Percentiles rank a stretch among this genome's conserved stretches.
phyloP scores from a whole-genome alignment of 2,888 invertebrate species.

The Rotaria macrura region DNA sequence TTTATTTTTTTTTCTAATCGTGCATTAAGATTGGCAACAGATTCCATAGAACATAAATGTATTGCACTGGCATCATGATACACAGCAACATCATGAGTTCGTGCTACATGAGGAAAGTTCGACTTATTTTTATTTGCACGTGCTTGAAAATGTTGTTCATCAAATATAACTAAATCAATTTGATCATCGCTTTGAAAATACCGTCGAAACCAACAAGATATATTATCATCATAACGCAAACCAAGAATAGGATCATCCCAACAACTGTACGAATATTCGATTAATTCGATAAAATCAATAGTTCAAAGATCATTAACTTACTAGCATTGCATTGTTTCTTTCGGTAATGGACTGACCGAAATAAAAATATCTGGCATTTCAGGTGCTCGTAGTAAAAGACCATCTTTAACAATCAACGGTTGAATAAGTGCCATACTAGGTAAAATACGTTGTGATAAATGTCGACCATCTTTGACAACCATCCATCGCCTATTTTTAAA shows the following conservation, averaged over 20 bases:
- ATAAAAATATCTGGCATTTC: not conserved
- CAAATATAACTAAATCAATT: slow-evolving; percentile 22
- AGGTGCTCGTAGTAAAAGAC: slow-evolving; percentile 18
- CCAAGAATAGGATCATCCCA: slow-evolving; percentile 24
- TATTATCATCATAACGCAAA: slow-evolving; percentile 15
- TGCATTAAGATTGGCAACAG: slow-evolving; percentile 60
- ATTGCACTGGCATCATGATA: slow-evolving; percentile 60
- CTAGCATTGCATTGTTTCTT: slow-evolving; percentile 9
- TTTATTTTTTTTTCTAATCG: slow-evolving; percentile 53
- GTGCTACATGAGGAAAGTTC: not conserved
- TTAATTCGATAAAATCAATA: too few relatives aligned
- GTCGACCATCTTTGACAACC: slow-evolving; percentile 24
- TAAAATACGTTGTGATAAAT: slow-evolving; percentile 26
- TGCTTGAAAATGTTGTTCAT: slow-evolving; percentile 20
- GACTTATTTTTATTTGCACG: not conserved
- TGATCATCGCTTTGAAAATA: slow-evolving; percentile 8
- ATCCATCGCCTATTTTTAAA: slow-evolving; percentile 27
- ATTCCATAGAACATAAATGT: slow-evolving; percentile 60
- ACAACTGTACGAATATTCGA: slow-evolving; percentile 7
- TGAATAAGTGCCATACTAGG: slow-evolving; percentile 31
- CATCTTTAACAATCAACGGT: slow-evolving; percentile 5
- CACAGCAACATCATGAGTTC: slow-evolving; percentile 36
- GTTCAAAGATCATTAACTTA: not conserved
- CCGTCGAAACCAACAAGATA: slow-evolving; percentile 20
- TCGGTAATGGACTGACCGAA: not conserved